These are phyloP conservation scores for Bovichtus variegatus DNA, from an alignment of 2,797 vertebrate genomes.

Conservation along the genomic window DNA sequence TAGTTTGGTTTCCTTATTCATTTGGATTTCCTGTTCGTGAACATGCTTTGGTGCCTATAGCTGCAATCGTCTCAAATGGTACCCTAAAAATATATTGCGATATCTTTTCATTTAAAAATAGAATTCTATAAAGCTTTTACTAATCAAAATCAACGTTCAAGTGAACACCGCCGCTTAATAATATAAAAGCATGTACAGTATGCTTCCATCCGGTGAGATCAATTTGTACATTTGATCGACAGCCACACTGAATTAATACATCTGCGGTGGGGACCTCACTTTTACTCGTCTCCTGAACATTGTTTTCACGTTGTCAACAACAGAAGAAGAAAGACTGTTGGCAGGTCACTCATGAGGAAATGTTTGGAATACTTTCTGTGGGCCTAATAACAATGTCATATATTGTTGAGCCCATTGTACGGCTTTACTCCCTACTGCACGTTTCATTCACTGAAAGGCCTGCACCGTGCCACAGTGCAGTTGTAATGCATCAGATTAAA, in stretches of 20 bases:
- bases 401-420: conserved; percentile 32
- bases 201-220: background rate
- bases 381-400: conserved; percentile 42
- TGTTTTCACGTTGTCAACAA: conserved; percentile 14
- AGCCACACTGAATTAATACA: background rate
- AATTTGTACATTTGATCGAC: background rate
- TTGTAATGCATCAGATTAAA: conserved; percentile 35
- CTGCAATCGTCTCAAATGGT: background rate
- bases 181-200: background rate
- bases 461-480: background rate
- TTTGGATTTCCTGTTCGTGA: conserved; percentile 24
- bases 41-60: background rate
- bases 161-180: too few relatives aligned
- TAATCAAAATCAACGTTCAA: background rate
- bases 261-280: background rate
- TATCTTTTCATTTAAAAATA: background rate
- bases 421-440: conserved; percentile 11
- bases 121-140: background rate
- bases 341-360: conserved; percentile 32
- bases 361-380: conserved; percentile 51
- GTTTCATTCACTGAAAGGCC: conserved; percentile 7
- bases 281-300: background rate
- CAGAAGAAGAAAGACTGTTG: background rate
- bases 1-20: conserved; percentile 30
- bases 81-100: too few relatives aligned